phyloP scores from a whole-genome alignment of 2,113 vertebrate genomes.

The Oxygymnocypris stewartii region DNA sequence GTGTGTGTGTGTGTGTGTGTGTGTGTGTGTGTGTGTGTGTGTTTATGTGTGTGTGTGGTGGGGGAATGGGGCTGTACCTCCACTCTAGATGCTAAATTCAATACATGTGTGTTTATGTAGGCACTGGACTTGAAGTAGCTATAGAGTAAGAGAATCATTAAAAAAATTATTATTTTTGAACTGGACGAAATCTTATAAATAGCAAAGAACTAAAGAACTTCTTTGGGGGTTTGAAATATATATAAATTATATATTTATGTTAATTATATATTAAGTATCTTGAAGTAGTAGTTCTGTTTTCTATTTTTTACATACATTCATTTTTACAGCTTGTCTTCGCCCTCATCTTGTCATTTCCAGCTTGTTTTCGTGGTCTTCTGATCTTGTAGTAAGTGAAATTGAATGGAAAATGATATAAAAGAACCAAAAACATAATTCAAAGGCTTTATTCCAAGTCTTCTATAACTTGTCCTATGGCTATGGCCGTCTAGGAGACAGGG shows the following conservation, averaged over 20 bases:
- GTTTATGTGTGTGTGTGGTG: neutral
- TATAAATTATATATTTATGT: too few relatives aligned
- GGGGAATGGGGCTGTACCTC: conserved; percentile 6
- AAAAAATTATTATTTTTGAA: neutral
- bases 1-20: neutral
- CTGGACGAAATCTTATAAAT: neutral
- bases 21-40: neutral
- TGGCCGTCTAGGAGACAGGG: too few relatives aligned
- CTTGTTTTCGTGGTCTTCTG: neutral
- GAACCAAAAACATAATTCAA: neutral
- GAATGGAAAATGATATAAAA: neutral
- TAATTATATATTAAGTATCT: neutral
- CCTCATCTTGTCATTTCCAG: neutral
- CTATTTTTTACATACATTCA: neutral
- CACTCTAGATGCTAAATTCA: conserved; percentile 23
- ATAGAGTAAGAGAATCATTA: neutral
- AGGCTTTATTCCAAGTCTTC: neutral
- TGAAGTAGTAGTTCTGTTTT: neutral
- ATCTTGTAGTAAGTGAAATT: neutral
- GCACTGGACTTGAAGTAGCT: neutral
- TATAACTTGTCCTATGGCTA: neutral
- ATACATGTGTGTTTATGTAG: conserved; percentile 12
- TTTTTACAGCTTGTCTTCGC: neutral
- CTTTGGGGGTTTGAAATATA: neutral
- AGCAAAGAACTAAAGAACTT: neutral